phyloP scores from a whole-genome alignment of 1,140 invertebrate genomes.

The Bombus vancouverensis region DNA sequence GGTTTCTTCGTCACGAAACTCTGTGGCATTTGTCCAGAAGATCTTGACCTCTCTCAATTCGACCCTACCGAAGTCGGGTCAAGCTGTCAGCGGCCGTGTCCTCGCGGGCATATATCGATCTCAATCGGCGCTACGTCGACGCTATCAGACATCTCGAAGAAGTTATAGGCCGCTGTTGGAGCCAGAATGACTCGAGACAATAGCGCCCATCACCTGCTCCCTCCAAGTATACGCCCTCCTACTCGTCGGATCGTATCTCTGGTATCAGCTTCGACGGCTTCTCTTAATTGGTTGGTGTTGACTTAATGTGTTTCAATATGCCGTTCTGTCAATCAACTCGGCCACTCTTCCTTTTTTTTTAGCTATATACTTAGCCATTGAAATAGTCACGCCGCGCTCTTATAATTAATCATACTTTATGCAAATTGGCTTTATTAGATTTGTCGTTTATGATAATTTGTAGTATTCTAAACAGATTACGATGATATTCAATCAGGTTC shows the following conservation, averaged over 20 bases:
- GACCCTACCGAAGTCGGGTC: slow-evolving; percentile 57
- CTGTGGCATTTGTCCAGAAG: slow-evolving; percentile 65
- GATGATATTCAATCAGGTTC: too few relatives aligned
- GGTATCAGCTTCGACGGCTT: slow-evolving; percentile 44
- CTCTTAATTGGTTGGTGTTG: slow-evolving; percentile 69
- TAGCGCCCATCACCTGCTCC: slow-evolving; percentile 66
- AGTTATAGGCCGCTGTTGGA: slow-evolving; percentile 68
- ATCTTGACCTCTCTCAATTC: slow-evolving; percentile 73
- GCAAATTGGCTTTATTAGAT: slow-evolving; percentile 15
- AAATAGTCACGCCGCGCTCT: background rate
- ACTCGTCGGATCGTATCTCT: slow-evolving; percentile 58
- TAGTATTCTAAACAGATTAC: too few relatives aligned
- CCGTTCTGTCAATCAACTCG: slow-evolving; percentile 15
- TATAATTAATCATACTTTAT: slow-evolving; percentile 38
- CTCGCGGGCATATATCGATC: slow-evolving; percentile 65
- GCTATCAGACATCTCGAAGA: slow-evolving; percentile 67
- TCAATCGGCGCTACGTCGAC: slow-evolving; percentile 59
- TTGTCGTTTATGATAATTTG: background rate
- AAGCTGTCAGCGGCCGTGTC: slow-evolving; percentile 65
- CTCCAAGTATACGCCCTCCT: slow-evolving; percentile 44
- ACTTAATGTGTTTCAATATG: slow-evolving; percentile 66
- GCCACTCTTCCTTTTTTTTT: background rate
- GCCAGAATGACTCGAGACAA: slow-evolving; percentile 71
- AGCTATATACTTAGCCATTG: background rate
- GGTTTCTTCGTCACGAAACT: slow-evolving; percentile 44